A percentile compares a stretch with the other conserved stretches of the same genome.
Conservation (phyloP, 2,113 vertebrate species). For the Cinclus mexicanus region DNA sequence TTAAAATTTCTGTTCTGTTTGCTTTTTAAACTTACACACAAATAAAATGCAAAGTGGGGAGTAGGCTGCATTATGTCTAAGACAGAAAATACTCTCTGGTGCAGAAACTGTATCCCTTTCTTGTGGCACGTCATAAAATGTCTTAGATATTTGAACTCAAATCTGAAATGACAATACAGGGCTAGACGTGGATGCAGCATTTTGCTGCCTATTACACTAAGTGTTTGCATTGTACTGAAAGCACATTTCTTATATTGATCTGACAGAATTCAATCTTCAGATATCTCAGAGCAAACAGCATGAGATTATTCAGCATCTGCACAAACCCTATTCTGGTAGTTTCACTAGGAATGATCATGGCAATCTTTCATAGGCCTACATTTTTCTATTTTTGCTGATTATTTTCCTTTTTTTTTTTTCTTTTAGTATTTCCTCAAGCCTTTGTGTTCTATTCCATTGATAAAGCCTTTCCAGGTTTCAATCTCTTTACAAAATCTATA, state of each 20-base stretch:
- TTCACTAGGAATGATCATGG: constrained; percentile 20
- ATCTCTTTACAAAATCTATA: neutral
- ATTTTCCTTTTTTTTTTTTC: neutral
- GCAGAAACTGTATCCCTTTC: neutral
- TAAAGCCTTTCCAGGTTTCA: neutral
- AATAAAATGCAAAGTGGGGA: neutral
- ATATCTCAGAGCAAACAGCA: constrained; percentile 8
- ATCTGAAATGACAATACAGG: constrained; percentile 23
- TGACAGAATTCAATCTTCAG: constrained; percentile 52
- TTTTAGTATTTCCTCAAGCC: neutral
- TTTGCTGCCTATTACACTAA: constrained; percentile 57
- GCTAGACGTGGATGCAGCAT: neutral
- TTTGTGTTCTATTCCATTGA: neutral
- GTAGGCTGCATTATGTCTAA: neutral
- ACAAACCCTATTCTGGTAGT: neutral
- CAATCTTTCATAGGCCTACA: neutral
- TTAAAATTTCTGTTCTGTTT: neutral
- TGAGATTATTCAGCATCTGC: constrained; percentile 20
- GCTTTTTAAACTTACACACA: neutral
- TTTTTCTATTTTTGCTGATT: neutral
- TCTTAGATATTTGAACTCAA: constrained; percentile 11
- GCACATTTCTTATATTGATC: constrained; percentile 47
- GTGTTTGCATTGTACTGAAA: constrained; percentile 22
- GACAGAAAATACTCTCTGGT: neutral
- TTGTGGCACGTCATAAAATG: neutral